These are phyloP conservation scores for Pomatorhinus ruficollis DNA, from an alignment of 2,113 vertebrate genomes.

Conservation along the genomic window DNA sequence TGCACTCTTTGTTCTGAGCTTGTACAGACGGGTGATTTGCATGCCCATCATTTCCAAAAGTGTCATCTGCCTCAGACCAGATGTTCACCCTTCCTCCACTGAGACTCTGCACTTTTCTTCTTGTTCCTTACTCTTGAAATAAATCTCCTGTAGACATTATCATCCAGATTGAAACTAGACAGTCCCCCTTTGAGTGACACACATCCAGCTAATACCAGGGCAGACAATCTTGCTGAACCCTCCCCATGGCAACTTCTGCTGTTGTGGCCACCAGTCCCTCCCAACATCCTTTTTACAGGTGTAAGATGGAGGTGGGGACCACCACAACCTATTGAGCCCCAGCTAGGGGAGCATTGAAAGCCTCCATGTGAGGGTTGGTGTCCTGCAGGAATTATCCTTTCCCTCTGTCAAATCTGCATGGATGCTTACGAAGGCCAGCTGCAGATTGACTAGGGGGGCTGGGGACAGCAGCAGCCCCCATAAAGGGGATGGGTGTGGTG, in stretches of 20 bases:
- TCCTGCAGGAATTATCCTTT: neutral
- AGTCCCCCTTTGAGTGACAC: neutral
- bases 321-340: neutral
- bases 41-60: slow-evolving; percentile 48
- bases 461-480: neutral
- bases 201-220: neutral
- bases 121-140: neutral
- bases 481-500: neutral
- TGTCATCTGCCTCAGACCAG: slow-evolving; percentile 43
- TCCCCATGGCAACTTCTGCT: neutral
- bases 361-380: neutral
- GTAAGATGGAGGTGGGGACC: neutral
- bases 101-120: slow-evolving; percentile 22
- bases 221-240: neutral
- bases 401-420: neutral
- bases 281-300: neutral
- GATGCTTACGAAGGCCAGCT: neutral
- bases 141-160: neutral
- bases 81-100: slow-evolving; percentile 50
- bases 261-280: neutral
- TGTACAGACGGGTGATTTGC: slow-evolving; percentile 25
- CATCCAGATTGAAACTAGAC: neutral
- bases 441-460: neutral
- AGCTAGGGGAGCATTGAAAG: neutral
- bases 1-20: neutral